Evolutionary conservation across 1,140 invertebrate species (phyloP).

Genomic region (Philotrypesis tridentata): DNA sequence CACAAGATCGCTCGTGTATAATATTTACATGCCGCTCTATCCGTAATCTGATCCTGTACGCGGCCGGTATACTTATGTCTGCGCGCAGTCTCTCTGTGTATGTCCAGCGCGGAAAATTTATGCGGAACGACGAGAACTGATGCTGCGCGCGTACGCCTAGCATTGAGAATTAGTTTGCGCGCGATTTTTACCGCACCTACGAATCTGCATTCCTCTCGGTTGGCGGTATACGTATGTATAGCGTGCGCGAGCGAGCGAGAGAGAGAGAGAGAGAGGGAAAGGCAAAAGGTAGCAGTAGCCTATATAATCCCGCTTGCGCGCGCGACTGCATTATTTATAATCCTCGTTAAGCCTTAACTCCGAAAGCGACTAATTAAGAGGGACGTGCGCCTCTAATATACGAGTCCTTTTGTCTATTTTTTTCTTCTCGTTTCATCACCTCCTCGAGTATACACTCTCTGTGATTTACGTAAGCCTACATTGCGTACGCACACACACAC

Average conservation of each 20-base stretch:
- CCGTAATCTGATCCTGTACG: conserved; percentile 41
- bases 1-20: neutral
- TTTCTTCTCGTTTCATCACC: neutral
- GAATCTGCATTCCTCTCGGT: conserved; percentile 40
- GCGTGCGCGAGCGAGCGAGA: no score
- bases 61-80: no score
- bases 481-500: no score
- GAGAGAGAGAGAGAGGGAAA: neutral
- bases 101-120: conserved; percentile 24
- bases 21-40: neutral
- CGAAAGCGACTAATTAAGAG: conserved; percentile 36
- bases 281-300: neutral
- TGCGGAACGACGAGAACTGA: conserved; percentile 13
- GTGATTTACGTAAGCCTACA: neutral
- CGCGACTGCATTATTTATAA: conserved; percentile 43
- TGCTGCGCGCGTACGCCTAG: neutral
- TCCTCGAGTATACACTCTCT: neutral
- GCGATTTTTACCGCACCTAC: conserved; percentile 35
- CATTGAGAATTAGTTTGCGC: conserved; percentile 44
- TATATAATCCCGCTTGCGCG: no score
- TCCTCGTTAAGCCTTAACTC: conserved; percentile 41
- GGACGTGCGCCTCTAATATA: conserved; percentile 32
- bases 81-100: no score
- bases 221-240: no score
- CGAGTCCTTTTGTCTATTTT: conserved; percentile 10